Evolutionary conservation across 1,140 invertebrate species (phyloP), one percentile per base, ranked within the genome.

Genomic region (Camponotus floridanus): DNA sequence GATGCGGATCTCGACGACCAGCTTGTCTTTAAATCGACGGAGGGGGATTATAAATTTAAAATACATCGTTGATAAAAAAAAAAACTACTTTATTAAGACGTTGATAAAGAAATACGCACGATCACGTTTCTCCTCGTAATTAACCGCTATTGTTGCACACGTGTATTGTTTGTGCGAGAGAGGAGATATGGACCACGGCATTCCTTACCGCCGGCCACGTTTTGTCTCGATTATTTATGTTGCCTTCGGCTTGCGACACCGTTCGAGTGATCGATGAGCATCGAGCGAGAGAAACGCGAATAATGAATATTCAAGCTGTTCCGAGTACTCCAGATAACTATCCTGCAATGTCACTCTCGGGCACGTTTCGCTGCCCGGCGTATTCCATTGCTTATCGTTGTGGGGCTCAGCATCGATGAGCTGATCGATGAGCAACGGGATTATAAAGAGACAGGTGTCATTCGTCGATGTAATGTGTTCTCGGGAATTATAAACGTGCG

Each of bases 241-340:
- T 45, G 45, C 48, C 26, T 78, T 78, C 59, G 18, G 73, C 42
- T 78, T 39, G 48, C 36, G 65, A 64, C 88, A 57, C 45, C 48
- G 4, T 36, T 21, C 45, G 67, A 42, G 13, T 90, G 88, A 90
- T 90, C 88, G 88, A 89, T 85, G 61, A 59, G 39, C 57, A 51
- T 68, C 21, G 65, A 79, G 71, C 39, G 59, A 70, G 51, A 76
- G 31, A 86, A 45, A 74, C 33, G 83, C 71, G 88, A 79, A 90
- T 90, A 87, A 90, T 87, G 79, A 90, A 90, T 89, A 61, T 65
- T 78, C 33, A 76, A 85, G n/a, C 31, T 64, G 61, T 84, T 85
- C 67, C 73, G 73, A 85, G 67, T 90, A 90, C 70, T 33, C 15
- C 21, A 81, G 88, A 89, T 89, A 89, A 89, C 78, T 64, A 89